Conservation (phyloP, 2,888 invertebrate genomes). For the Hydroisotoma schaefferi region DNA sequence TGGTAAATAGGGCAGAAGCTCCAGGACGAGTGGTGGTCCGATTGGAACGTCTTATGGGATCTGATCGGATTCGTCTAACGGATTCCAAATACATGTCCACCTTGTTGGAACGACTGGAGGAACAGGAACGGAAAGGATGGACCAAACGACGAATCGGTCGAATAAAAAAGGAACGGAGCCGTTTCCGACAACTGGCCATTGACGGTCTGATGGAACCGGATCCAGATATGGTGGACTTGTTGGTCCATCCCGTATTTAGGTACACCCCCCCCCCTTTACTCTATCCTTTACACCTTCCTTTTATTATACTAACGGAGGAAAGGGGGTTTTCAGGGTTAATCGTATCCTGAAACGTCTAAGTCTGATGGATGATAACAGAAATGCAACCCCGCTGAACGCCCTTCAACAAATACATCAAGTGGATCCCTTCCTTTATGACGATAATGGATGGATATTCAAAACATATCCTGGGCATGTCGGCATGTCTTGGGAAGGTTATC, state of each 20-base stretch:
- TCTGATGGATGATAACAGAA: conserved; percentile 12
- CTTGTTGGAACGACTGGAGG: conserved; percentile 62
- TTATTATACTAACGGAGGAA: neutral
- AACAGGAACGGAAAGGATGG: conserved; percentile 64
- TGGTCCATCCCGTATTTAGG: conserved; percentile 44
- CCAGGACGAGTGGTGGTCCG: conserved; percentile 51
- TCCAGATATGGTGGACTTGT: conserved; percentile 43
- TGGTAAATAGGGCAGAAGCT: conserved; percentile 19
- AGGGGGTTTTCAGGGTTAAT: conserved; percentile 23
- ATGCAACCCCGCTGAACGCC: conserved; percentile 7
- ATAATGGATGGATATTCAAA: conserved; percentile 21
- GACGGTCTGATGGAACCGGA: conserved; percentile 42
- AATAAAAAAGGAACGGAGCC: conserved; percentile 54
- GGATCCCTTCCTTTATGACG: conserved; percentile 29
- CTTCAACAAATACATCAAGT: conserved; percentile 24
- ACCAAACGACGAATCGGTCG: conserved; percentile 63
- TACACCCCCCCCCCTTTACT: conserved; percentile 4
- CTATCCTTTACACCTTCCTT: neutral
- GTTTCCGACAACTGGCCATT: conserved; percentile 39
- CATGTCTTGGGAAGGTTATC: neutral
- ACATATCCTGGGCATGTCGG: conserved; percentile 23
- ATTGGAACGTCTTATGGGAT: conserved; percentile 68
- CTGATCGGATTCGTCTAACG: conserved; percentile 64
- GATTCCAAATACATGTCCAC: conserved; percentile 63
- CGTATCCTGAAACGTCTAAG: conserved; percentile 26